These are phyloP conservation scores for Oikopleura albicans DNA, from an alignment of 23 tunicate genomes.

Conservation along the genomic window DNA sequence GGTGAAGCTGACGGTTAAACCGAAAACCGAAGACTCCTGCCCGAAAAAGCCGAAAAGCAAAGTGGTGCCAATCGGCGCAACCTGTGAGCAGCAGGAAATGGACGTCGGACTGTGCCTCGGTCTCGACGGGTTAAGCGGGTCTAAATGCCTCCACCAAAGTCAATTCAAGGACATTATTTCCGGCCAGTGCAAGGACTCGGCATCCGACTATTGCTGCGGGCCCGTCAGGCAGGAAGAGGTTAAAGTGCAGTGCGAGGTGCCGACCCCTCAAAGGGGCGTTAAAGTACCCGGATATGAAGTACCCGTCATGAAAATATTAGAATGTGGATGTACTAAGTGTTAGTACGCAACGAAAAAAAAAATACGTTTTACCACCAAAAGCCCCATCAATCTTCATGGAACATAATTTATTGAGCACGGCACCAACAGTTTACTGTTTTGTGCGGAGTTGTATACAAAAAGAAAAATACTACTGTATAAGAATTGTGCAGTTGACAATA, in stretches of 20 bases:
- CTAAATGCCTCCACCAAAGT: not conserved
- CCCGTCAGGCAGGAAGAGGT: too few species aligned
- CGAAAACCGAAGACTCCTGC: not conserved
- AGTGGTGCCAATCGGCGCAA: not conserved
- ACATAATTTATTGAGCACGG: not conserved
- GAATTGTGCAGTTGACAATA: too few species aligned
- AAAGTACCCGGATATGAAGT: not conserved
- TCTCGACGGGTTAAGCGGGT: not conserved
- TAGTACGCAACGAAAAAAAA: too few species aligned
- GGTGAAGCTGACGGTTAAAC: not conserved
- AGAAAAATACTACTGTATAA: too few species aligned
- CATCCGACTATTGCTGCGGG: slow-evolving; percentile 4
- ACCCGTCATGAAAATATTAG: not conserved
- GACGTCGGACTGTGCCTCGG: not conserved
- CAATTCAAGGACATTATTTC: not conserved
- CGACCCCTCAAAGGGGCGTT: not conserved
- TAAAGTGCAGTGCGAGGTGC: too few species aligned
- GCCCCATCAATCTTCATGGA: not conserved
- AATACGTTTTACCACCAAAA: too few species aligned
- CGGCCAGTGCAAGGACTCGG: not conserved
- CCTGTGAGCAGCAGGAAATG: not conserved
- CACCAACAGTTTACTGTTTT: not conserved
- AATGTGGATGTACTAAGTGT: not conserved
- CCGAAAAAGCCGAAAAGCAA: not conserved
- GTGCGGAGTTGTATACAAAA: too few species aligned